Evolutionary conservation across 2,797 vertebrate species (phyloP).

Genomic region (Smutsia temminckii): DNA sequence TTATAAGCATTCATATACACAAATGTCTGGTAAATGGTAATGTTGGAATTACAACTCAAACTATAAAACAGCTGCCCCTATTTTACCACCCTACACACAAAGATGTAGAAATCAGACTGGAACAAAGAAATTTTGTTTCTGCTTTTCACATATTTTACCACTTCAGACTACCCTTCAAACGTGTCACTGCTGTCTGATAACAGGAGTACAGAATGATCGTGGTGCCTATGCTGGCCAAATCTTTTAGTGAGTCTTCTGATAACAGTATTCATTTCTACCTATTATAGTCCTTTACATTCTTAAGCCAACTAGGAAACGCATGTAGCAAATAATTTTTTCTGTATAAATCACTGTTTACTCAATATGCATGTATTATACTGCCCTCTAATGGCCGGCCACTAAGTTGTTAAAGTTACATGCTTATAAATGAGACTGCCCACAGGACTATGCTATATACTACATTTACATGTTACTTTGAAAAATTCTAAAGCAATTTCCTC

Average conservation of each 20-base stretch:
- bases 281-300: background rate
- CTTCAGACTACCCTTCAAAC: background rate
- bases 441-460: background rate
- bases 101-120: background rate
- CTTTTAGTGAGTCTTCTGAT: background rate
- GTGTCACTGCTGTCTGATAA: background rate
- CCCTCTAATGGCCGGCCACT: conserved; percentile 77
- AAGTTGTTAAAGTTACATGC: conserved; percentile 33
- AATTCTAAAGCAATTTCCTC: background rate
- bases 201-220: background rate
- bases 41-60: background rate
- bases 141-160: background rate
- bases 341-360: background rate
- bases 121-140: background rate
- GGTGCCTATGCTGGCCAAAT: background rate
- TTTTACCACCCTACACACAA: background rate
- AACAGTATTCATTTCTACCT: background rate
- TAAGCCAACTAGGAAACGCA: background rate
- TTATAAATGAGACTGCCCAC: background rate
- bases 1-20: background rate
- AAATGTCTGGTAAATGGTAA: background rate
- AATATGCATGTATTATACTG: conserved; percentile 60
- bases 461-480: background rate
- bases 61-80: background rate
- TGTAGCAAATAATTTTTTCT: background rate